Evolutionary conservation across 53 echinoderm and acorn worm species (phyloP), one percentile per base, ranked within the genome.

Genomic region (Stichopus horrens): DNA sequence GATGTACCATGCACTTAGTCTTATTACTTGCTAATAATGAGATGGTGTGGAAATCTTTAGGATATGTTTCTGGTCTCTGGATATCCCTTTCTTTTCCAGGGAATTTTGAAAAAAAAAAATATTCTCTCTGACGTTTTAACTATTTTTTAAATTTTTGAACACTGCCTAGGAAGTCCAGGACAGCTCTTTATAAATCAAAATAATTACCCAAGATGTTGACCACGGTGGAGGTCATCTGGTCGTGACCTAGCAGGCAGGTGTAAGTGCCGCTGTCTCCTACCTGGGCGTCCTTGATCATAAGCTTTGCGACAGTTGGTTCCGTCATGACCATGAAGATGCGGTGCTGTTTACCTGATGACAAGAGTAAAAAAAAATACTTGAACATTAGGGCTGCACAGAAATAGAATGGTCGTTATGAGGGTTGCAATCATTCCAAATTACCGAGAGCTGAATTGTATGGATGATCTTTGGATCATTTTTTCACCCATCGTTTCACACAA

Each of bases 201-300:
- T 21, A 52, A 21, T 84, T 87, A 87, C 87, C 87, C 74, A 18
- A 11, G 21, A 87, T 75, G 20, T 74, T 57, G 18, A 87, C 75
- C 8, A 56, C 87, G 8, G 74, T 52, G 0, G 74, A 56, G 14
- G 54, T 53, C 74, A 74, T 74, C 74, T 87, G 87, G 4, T 87
- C 87, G 51, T 87, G 74, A n/a, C 37, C 74, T 5, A 87, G 7
- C 16, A 87, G n/a, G 57, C 87, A 87, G 4, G 87, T 87, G 54
- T 87, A 87, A 9, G 75, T 75, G 7, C 87, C 87, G 8, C 87
- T 52, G n/a, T 87, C 87, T 3, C 18, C 13, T 4, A 87, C 87
- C 56, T 5, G 8, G 6, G 87, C 75, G 0, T 87, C 75, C 20
- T 87, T 87, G 53, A 87, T 87, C 87, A 87, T 87, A 57, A 87